phyloP scores from a whole-genome alignment of 2,797 vertebrate species.

The Alfaro cultratus region DNA sequence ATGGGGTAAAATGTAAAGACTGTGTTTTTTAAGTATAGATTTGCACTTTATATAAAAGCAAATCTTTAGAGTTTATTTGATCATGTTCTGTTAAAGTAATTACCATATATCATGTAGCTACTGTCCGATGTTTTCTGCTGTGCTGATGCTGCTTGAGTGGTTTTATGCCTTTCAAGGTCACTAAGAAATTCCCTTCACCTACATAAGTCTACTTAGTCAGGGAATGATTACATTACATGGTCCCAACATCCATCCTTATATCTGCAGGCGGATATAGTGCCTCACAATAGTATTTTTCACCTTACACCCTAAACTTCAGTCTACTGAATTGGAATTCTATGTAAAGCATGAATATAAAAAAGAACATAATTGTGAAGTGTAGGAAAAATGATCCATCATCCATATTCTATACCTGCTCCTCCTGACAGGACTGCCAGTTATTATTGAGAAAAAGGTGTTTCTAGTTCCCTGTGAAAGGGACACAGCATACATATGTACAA shows the following conservation, averaged over 20 bases:
- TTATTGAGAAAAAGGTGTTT: background rate
- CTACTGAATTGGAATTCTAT: background rate
- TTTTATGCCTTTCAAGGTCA: constrained; percentile 16
- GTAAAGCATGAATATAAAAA: background rate
- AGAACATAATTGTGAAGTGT: background rate
- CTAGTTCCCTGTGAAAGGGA: background rate
- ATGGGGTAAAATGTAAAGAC: constrained; percentile 26
- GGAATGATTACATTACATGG: constrained; percentile 44
- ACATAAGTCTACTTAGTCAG: constrained; percentile 31
- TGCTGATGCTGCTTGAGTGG: background rate
- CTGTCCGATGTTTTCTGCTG: constrained; percentile 13
- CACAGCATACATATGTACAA: background rate
- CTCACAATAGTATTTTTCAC: background rate
- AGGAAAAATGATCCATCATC: background rate
- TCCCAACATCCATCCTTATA: constrained; percentile 22
- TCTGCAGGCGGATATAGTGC: constrained; percentile 19
- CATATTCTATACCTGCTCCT: background rate
- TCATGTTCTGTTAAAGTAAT: constrained; percentile 10
- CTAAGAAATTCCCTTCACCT: background rate
- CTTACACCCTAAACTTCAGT: background rate
- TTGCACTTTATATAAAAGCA: constrained; percentile 11
- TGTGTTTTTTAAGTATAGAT: constrained; percentile 5
- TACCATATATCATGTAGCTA: constrained; percentile 12
- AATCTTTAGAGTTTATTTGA: background rate
- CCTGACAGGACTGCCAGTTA: background rate